Evolutionary conservation across 2,888 invertebrate species (phyloP).

Genomic region (Clanis bilineata): DNA sequence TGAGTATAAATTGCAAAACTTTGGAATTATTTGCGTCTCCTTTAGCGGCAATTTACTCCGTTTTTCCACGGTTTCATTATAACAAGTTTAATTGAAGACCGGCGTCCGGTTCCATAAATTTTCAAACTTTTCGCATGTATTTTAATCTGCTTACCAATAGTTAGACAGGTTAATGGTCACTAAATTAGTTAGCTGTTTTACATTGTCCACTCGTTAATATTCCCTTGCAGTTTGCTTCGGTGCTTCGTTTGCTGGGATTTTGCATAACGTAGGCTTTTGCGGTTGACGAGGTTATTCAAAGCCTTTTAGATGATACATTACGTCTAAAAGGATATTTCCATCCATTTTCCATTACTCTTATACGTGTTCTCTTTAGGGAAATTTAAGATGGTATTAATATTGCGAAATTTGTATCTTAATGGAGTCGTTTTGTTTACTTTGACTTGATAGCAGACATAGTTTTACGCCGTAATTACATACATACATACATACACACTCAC

Average conservation of each 20-base stretch:
- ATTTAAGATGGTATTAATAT: neutral
- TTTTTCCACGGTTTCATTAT: slow-evolving; percentile 74
- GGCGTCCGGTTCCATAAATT: slow-evolving; percentile 73
- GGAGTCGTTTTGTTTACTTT: neutral
- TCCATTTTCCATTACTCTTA: slow-evolving; percentile 14
- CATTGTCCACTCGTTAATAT: slow-evolving; percentile 51
- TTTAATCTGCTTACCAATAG: slow-evolving; percentile 73
- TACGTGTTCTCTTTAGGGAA: slow-evolving; percentile 1
- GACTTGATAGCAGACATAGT: neutral
- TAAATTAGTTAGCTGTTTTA: slow-evolving; percentile 66
- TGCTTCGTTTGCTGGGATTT: too few relatives aligned
- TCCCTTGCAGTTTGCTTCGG: slow-evolving; percentile 26
- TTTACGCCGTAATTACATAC: too few relatives aligned
- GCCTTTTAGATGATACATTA: slow-evolving; percentile 19
- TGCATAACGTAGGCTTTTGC: neutral
- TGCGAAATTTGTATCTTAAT: neutral
- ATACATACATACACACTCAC: too few relatives aligned
- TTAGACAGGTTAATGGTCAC: slow-evolving; percentile 61
- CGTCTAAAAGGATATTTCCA: slow-evolving; percentile 11
- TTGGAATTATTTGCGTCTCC: slow-evolving; percentile 70
- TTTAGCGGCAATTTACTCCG: slow-evolving; percentile 64
- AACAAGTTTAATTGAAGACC: slow-evolving; percentile 79
- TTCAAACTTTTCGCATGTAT: slow-evolving; percentile 73
- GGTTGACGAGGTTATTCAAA: slow-evolving; percentile 18
- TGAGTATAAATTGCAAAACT: slow-evolving; percentile 65